phyloP scores from a whole-genome alignment of 2,797 vertebrate genomes.

The Sebastes dallii region DNA sequence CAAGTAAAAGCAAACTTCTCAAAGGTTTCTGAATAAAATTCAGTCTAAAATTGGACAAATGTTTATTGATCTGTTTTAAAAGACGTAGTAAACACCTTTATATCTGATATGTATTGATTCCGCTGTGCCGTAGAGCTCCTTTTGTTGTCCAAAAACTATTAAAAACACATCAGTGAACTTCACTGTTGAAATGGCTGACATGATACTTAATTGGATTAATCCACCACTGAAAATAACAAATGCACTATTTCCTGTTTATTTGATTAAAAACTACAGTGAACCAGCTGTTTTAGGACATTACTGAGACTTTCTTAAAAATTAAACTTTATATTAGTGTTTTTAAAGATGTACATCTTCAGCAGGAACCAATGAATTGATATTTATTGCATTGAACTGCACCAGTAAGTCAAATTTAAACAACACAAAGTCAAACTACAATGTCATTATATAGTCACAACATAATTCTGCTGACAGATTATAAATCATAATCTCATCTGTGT shows the following conservation, averaged over 20 bases:
- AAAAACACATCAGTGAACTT: no score
- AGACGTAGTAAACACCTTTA: no score
- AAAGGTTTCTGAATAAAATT: no score
- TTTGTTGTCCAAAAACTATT: background rate
- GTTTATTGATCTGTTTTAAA: no score
- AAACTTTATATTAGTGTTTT: no score
- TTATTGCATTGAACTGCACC: background rate
- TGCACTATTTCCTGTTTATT: background rate
- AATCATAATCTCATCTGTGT: background rate
- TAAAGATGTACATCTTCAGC: no score
- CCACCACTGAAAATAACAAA: background rate
- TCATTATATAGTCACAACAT: background rate
- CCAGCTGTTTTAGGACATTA: no score
- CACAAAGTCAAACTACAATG: background rate
- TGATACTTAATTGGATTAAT: rapidly evolving
- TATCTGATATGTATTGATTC: background rate
- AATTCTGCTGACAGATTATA: background rate
- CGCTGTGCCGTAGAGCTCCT: background rate
- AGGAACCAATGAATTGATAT: background rate
- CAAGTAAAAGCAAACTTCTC: no score
- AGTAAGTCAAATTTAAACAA: background rate
- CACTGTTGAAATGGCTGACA: no score
- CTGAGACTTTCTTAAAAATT: no score
- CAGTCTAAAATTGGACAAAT: no score
- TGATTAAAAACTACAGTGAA: background rate